Conservation (phyloP, 2,797 vertebrate genomes). For the Parauchenoglanis ngamensis region DNA sequence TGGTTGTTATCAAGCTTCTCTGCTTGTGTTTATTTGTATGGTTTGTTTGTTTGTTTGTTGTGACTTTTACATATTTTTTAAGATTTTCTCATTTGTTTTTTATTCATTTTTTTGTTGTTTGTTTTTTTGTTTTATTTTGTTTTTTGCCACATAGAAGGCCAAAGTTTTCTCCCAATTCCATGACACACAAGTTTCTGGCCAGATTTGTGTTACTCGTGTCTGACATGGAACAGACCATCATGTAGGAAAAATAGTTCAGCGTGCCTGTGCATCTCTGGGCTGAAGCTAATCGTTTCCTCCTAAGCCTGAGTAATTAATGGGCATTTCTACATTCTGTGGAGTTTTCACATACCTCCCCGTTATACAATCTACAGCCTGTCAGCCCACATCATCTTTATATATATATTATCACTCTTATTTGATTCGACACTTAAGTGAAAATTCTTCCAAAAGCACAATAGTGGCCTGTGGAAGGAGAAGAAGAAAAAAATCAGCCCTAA, state of each 20-base stretch:
- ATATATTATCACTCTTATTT: not conserved
- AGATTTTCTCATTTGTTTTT: too few relatives aligned
- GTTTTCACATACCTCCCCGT: not conserved
- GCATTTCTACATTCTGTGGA: constrained; percentile 24
- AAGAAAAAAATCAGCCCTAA: not conserved
- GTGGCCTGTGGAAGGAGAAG: not conserved
- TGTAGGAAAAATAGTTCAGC: constrained; percentile 3
- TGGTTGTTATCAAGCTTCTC: not conserved
- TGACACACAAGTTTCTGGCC: not conserved
- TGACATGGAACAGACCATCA: constrained; percentile 15
- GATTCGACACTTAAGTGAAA: not conserved
- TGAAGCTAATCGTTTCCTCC: not conserved
- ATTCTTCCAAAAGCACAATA: constrained; percentile 21
- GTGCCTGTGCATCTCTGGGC: not conserved
- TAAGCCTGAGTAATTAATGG: constrained; percentile 19
- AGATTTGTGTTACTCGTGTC: not conserved
- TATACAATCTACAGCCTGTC: not conserved
- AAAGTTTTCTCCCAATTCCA: not conserved
- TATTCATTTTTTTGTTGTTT: not conserved
- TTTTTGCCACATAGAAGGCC: not conserved
- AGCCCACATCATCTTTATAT: not conserved
- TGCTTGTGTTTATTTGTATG: not conserved
- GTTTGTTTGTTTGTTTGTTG: not conserved
- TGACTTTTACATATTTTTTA: not conserved
- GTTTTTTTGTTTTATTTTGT: not conserved